Evolutionary conservation across 2,888 invertebrate genomes (phyloP).

Genomic region (Ariolimax columbianus): DNA sequence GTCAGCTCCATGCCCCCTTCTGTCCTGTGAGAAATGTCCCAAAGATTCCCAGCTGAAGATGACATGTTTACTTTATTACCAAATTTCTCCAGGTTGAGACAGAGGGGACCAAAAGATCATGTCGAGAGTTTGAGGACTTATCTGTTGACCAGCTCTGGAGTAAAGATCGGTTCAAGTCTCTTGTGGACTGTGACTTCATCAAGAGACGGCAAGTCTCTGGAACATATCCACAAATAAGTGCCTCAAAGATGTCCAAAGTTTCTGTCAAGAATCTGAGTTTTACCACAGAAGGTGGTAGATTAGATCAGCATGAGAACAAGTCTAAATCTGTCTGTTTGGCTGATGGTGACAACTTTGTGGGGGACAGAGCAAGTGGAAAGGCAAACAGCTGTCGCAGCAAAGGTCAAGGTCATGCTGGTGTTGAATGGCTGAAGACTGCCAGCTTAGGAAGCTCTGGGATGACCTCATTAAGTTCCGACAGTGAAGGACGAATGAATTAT

Average conservation of each 20-base stretch:
- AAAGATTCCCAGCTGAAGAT: too few relatives aligned
- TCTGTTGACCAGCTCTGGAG: constrained; percentile 60
- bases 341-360: neutral
- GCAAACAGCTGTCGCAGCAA: neutral
- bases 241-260: constrained; percentile 21
- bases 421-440: constrained; percentile 15
- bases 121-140: constrained; percentile 71
- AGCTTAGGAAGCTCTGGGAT: constrained; percentile 40
- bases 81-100: constrained; percentile 32
- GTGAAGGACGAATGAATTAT: constrained; percentile 34
- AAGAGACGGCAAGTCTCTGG: constrained; percentile 40
- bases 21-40: too few relatives aligned
- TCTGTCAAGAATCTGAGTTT: constrained; percentile 14
- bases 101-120: constrained; percentile 37
- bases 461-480: constrained; percentile 43
- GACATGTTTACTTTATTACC: neutral
- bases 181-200: constrained; percentile 63
- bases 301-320: neutral
- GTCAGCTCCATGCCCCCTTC: too few relatives aligned
- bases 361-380: neutral
- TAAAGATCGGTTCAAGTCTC: constrained; percentile 62
- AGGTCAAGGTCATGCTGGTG: neutral
- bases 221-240: constrained; percentile 35
- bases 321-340: neutral
- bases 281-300: neutral